Conservation (phyloP, 1,140 invertebrate genomes). For the Belonocnema kinseyi region DNA sequence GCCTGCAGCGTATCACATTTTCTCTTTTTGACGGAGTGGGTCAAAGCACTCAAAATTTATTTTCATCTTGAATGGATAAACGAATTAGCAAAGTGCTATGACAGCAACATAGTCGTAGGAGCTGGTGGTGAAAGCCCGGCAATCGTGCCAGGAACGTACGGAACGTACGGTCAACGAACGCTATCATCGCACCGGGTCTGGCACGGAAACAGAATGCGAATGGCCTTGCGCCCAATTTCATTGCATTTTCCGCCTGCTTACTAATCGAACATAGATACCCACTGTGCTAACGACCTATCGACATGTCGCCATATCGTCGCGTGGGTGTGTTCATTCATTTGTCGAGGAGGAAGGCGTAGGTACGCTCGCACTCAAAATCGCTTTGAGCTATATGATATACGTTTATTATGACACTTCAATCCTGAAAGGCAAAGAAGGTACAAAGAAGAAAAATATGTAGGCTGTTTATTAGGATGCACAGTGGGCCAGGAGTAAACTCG, state of each 20-base stretch:
- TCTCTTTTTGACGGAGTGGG: no score
- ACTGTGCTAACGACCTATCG: slow-evolving; percentile 30
- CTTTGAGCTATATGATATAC: neutral
- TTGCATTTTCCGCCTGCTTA: slow-evolving; percentile 53
- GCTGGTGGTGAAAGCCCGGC: slow-evolving; percentile 38
- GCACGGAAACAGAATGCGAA: slow-evolving; percentile 48
- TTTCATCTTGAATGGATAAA: slow-evolving; percentile 7
- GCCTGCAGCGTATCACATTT: no score
- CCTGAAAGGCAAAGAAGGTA: neutral
- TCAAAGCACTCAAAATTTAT: neutral
- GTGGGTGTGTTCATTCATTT: slow-evolving; percentile 51
- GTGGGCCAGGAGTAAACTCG: no score
- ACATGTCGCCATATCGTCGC: slow-evolving; percentile 37
- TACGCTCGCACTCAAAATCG: neutral
- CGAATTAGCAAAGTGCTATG: slow-evolving; percentile 14
- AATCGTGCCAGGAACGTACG: slow-evolving; percentile 35
- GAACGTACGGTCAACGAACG: slow-evolving; percentile 22
- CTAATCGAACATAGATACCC: slow-evolving; percentile 42
- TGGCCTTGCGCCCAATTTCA: slow-evolving; percentile 54
- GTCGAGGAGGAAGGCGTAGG: slow-evolving; percentile 1
- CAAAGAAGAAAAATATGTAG: no score
- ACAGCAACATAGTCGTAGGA: slow-evolving; percentile 36
- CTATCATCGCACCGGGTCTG: slow-evolving; percentile 36
- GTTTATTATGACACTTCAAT: neutral
- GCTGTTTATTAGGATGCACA: no score